Base-by-base conservation (phyloP, 2,113 vertebrate species). In the Myanophis thanlyinensis region DNA sequence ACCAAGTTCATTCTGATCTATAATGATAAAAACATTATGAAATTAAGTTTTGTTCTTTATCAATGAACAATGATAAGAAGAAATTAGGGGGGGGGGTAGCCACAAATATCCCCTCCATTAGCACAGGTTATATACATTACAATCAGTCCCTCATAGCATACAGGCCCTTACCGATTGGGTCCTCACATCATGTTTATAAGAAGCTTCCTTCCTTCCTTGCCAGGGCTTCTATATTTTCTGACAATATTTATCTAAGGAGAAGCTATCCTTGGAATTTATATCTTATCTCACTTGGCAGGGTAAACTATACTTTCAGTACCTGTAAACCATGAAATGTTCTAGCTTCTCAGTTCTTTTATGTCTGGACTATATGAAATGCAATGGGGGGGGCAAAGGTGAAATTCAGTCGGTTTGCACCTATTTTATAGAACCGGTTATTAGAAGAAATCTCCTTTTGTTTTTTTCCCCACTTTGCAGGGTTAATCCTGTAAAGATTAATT, bases 321-420 rank as follows among this genome's bases (percentile, higher is more conserved):
- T n/a, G 30, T 67, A 12, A n/a, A 13, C 30, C 59, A n/a, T 67
- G 59, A 67, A 67, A 67, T 67, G 30, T 67, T 67, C 4, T n/a
- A 67, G 59, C 12, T 67, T 67, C 30, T 67, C 1, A 0, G 30
- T 15, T 67, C 59, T 67, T n/a, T 67, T n/a, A 62, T 62, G 67
- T 80, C 18, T 20, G 67, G 35, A 22, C 35, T 9, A 22, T 80
- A 80, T 80, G 35, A 80, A 80, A 40, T 80, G 2, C 35, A 80
- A 80, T 2, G 6, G 20, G 4, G 0, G 1, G 30, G 12, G 30
- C 0, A n/a, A n/a, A n/a, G n/a, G n/a, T n/a, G n/a, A n/a, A n/a
- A n/a, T n/a, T n/a, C n/a, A n/a, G n/a, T n/a, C n/a, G n/a, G n/a
- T n/a, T n/a, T n/a, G n/a, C n/a, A n/a, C n/a, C n/a, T n/a, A n/a